Evolutionary conservation across 2,888 invertebrate genomes (phyloP).

Genomic region (Rhopalosiphum nymphaeae): DNA sequence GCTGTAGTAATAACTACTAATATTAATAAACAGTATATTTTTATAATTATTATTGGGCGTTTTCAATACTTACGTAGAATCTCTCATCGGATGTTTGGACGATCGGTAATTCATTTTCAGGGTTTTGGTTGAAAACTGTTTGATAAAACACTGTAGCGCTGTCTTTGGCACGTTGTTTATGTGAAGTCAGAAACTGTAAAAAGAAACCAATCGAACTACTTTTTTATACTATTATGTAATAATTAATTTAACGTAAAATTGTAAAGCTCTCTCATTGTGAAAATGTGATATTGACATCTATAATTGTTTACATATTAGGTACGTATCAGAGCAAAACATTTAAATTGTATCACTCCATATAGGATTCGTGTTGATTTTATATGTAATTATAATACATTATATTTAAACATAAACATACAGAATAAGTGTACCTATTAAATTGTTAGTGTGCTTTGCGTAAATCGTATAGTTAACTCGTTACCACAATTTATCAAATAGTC

Average conservation of each 20-base stretch:
- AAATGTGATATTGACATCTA: not conserved
- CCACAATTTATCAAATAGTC: not conserved
- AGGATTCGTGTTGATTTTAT: not conserved
- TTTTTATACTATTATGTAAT: not conserved
- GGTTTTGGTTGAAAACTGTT: conserved; percentile 27
- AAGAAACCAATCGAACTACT: not conserved
- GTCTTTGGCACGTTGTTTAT: conserved; percentile 41
- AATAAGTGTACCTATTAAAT: not conserved
- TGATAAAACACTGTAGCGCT: conserved; percentile 42
- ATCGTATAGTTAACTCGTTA: not conserved
- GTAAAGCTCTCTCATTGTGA: not conserved
- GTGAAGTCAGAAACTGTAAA: conserved; percentile 50
- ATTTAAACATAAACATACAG: no score
- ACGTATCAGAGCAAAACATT: not conserved
- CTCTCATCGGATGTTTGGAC: conserved; percentile 27
- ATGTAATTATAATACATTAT: not conserved
- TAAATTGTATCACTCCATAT: not conserved
- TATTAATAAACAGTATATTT: not conserved
- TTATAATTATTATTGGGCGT: not conserved
- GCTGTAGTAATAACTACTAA: not conserved
- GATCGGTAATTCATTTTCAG: conserved; percentile 37
- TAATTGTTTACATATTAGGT: not conserved
- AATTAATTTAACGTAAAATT: not conserved
- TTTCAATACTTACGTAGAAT: conserved; percentile 22
- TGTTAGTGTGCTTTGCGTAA: not conserved